Percentiles rank a stretch among this genome's conserved stretches.
Evolutionary conservation across 2,888 invertebrate species (phyloP).

Genomic region (Ptychoptera contaminata): DNA sequence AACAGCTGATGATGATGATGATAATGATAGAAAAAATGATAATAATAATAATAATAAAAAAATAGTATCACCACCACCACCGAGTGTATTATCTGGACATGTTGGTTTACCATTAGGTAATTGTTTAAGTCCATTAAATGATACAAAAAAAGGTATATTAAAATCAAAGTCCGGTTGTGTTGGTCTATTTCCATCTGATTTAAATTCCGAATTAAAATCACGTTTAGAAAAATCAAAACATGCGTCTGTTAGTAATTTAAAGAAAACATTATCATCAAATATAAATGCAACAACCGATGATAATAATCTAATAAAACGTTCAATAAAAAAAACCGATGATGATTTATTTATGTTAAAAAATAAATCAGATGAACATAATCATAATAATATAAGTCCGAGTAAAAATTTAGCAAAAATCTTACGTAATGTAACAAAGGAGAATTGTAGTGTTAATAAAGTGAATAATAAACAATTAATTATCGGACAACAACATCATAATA

Average conservation of each 20-base stretch:
- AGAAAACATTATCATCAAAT: conserved; percentile 17
- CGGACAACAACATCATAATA: conserved; percentile 11
- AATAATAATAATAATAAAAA: no score
- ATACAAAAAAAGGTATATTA: conserved; percentile 20
- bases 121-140: background rate
- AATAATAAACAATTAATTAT: no score
- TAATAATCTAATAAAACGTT: conserved; percentile 11
- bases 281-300: conserved; percentile 5
- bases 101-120: conserved; percentile 9
- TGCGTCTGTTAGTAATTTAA: conserved; percentile 26
- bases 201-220: conserved; percentile 28
- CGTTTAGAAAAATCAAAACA: conserved; percentile 27
- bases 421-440: conserved; percentile 24
- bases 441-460: conserved; percentile 10
- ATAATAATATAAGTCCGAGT: conserved; percentile 16
- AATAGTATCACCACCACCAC: no score
- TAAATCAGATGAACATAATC: conserved; percentile 4
- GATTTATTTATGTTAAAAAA: conserved; percentile 10
- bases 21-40: no score
- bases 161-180: conserved; percentile 24
- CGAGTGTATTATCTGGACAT: no score
- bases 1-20: no score
- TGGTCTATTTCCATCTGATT: conserved; percentile 26
- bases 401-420: conserved; percentile 23
- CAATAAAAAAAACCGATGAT: conserved; percentile 4